Conservation (phyloP, 2,888 invertebrate species). For the Lottia gigantea region DNA sequence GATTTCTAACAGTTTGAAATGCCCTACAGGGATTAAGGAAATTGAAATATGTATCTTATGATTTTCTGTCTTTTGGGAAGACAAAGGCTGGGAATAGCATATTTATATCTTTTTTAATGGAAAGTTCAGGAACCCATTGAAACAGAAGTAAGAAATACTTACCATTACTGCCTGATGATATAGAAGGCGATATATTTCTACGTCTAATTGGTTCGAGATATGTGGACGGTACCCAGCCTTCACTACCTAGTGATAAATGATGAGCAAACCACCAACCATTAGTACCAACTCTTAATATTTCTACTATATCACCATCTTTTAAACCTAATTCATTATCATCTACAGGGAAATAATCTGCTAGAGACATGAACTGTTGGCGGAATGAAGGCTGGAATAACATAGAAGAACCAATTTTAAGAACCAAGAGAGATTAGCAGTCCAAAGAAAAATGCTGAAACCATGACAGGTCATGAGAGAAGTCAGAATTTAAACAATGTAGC, state of each 20-base stretch:
- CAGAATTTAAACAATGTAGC: too few species aligned
- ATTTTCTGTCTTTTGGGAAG: background rate
- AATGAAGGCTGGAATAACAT: conserved; percentile 47
- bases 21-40: too few species aligned
- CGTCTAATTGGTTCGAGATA: conserved; percentile 73
- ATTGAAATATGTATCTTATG: too few species aligned
- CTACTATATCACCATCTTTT: conserved; percentile 89
- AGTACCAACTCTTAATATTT: conserved; percentile 90
- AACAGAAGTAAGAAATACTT: background rate
- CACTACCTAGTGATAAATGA: conserved; percentile 73
- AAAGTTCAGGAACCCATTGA: too few species aligned
- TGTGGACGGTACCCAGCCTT: conserved; percentile 93
- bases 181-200: conserved; percentile 7
- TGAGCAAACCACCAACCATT: conserved; percentile 98
- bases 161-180: conserved; percentile 9
- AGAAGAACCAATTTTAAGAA: too few species aligned
- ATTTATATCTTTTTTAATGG: background rate
- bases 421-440: too few species aligned
- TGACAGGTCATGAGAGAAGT: too few species aligned
- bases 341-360: conserved; percentile 93
- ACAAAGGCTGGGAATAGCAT: background rate
- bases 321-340: conserved; percentile 91
- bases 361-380: conserved; percentile 82
- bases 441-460: too few species aligned
- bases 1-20: too few species aligned